Conservation (phyloP, 2,113 vertebrate genomes). For the Antechinus flavipes region DNA sequence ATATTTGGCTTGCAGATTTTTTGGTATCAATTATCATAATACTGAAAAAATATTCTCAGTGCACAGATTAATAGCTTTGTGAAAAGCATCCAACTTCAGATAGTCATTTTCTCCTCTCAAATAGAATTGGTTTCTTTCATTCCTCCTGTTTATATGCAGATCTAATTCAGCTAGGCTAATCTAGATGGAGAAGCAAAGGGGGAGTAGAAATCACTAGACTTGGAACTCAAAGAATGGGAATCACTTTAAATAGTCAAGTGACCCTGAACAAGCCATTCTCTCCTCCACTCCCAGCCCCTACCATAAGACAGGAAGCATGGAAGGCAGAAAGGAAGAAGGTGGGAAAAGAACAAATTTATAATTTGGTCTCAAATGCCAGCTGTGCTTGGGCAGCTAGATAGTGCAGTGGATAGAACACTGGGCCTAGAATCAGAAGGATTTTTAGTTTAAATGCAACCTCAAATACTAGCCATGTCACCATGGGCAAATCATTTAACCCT, state of each 20-base stretch:
- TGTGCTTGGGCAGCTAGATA: not conserved
- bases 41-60: slow-evolving; percentile 19
- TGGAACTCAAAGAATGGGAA: not conserved
- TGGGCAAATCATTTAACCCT: no score
- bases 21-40: not conserved
- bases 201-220: not conserved
- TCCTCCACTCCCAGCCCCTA: no score
- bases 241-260: not conserved
- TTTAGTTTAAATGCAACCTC: no score
- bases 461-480: no score
- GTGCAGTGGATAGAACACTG: no score
- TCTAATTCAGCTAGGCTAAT: not conserved
- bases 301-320: not conserved
- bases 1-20: not conserved
- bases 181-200: not conserved
- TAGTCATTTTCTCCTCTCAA: not conserved
- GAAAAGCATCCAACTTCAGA: slow-evolving; percentile 28
- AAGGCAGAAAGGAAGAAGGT: not conserved
- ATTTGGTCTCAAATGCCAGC: not conserved
- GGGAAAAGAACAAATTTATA: not conserved
- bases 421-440: no score
- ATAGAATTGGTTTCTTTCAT: not conserved
- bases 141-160: not conserved
- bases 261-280: not conserved
- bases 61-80: not conserved